Conservation (phyloP, 2,113 vertebrate species). For the Indicator indicator region DNA sequence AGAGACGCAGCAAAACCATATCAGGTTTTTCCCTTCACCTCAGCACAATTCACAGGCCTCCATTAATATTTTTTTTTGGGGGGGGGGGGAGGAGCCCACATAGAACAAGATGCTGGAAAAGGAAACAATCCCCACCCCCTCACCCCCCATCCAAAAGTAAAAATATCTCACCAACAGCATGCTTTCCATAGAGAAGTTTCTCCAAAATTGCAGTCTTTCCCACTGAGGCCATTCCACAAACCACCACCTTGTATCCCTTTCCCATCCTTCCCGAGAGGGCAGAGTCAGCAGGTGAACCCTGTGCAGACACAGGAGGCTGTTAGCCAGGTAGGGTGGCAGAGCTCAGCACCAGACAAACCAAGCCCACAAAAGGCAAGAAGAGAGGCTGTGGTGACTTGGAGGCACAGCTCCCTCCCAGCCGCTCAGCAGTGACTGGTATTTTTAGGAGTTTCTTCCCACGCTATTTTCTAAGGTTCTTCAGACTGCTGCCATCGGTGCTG, state of each 20-base stretch:
- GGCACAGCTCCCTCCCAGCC: slow-evolving; percentile 7
- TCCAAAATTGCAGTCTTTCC: slow-evolving; percentile 95
- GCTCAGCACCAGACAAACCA: background rate
- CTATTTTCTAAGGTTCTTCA: slow-evolving; percentile 3
- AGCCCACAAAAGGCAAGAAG: background rate
- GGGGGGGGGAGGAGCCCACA: background rate
- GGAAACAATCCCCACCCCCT: background rate
- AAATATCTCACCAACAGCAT: slow-evolving; percentile 83
- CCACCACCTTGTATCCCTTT: slow-evolving; percentile 93
- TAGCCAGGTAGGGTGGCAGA: accelerated
- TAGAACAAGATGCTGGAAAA: background rate
- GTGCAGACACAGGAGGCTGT: background rate
- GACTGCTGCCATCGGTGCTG: background rate
- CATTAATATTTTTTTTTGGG: background rate
- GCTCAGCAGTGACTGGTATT: background rate
- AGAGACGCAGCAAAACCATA: background rate
- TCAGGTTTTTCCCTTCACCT: background rate
- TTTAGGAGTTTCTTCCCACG: slow-evolving; percentile 59
- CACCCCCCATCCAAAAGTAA: background rate
- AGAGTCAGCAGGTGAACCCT: background rate
- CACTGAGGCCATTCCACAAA: slow-evolving; percentile 90
- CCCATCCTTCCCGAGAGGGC: slow-evolving; percentile 78
- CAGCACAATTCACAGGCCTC: background rate
- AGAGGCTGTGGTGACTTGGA: background rate
- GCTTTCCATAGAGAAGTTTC: slow-evolving; percentile 90